Evolutionary conservation across 2,797 vertebrate genomes (phyloP).

Genomic region (Potorous gilbertii): DNA sequence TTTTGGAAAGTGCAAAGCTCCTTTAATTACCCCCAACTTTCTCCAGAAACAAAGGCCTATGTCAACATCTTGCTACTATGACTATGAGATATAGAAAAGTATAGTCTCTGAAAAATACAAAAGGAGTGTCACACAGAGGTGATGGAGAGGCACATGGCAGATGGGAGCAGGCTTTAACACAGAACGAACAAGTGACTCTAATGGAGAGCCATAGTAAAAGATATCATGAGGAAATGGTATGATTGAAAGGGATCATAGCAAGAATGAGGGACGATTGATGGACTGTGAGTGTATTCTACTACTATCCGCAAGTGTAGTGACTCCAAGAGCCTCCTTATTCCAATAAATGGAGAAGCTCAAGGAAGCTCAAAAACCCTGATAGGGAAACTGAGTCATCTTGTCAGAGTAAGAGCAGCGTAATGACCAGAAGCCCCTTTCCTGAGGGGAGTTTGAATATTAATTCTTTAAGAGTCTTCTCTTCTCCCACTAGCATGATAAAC

Average conservation of each 20-base stretch:
- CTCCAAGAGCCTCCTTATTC: no score
- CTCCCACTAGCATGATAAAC: not conserved
- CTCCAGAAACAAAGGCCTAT: not conserved
- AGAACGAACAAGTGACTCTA: not conserved
- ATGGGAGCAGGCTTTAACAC: not conserved
- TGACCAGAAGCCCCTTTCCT: not conserved
- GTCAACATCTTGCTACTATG: no score
- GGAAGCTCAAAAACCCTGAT: not conserved
- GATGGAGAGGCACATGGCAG: no score
- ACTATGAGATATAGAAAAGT: not conserved
- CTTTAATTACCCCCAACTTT: not conserved
- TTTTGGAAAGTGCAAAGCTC: not conserved
- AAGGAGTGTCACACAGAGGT: not conserved
- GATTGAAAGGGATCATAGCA: no score
- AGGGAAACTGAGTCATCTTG: not conserved
- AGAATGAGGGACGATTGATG: no score
- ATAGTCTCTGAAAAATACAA: not conserved
- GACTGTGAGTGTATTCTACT: no score
- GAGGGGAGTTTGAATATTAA: not conserved
- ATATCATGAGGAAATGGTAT: no score
- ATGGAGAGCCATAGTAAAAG: no score
- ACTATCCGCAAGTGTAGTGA: no score
- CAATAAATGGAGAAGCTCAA: not conserved
- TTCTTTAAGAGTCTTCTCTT: not conserved
- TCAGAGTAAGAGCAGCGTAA: not conserved